Evolutionary conservation across 2,113 vertebrate genomes (phyloP).

Genomic region (Pelobates fuscus): DNA sequence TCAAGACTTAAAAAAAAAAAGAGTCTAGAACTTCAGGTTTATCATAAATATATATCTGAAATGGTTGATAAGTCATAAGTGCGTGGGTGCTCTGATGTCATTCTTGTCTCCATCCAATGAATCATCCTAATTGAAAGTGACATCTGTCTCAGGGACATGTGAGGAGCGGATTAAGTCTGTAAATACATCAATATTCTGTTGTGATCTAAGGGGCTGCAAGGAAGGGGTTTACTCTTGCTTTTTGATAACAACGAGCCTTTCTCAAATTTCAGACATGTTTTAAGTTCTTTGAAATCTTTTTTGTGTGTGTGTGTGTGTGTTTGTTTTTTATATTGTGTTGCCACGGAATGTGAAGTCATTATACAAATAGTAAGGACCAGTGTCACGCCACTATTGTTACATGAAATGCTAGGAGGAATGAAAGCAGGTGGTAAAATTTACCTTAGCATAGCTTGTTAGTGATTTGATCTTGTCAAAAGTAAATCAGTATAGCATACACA

Average conservation of each 20-base stretch:
- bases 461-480: too few species aligned
- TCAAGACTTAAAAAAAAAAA: too few species aligned
- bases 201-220: slow-evolving; percentile 12
- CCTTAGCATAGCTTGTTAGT: too few species aligned
- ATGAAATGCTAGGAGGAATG: too few species aligned
- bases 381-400: too few species aligned
- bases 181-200: background rate
- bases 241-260: background rate
- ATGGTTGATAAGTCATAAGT: background rate
- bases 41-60: slow-evolving; percentile 2
- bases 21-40: background rate
- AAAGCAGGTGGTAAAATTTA: too few species aligned
- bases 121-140: slow-evolving; percentile 32
- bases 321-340: too few species aligned
- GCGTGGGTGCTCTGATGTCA: slow-evolving; percentile 2
- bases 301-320: too few species aligned
- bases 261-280: background rate
- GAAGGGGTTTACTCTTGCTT: slow-evolving; percentile 5
- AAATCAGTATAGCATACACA: too few species aligned
- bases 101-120: slow-evolving; percentile 23
- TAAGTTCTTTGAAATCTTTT: too few species aligned
- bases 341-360: too few species aligned
- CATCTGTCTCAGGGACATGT: slow-evolving; percentile 6
- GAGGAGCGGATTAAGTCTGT: slow-evolving; percentile 20
- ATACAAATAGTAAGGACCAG: too few species aligned